These are phyloP conservation scores for Grammatotria lemairii DNA, from an alignment of 2,113 vertebrate genomes.

Conservation along the genomic window DNA sequence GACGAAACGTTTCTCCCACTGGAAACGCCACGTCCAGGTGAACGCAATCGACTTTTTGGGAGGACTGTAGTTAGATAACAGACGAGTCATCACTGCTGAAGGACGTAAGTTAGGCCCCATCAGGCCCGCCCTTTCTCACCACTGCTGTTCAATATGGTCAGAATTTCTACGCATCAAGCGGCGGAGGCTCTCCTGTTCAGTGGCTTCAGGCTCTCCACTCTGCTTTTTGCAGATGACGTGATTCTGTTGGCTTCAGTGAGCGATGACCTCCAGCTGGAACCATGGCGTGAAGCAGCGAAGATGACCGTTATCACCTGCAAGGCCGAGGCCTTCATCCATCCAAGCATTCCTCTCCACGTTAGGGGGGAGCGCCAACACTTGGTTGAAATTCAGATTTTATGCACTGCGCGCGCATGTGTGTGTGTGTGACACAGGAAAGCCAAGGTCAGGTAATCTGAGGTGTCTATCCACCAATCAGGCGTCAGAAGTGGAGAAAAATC, in stretches of 20 bases:
- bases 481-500: slow-evolving; percentile 75
- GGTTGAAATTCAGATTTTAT: background rate
- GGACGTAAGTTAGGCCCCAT: accelerated
- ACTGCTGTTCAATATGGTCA: background rate
- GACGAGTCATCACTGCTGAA: background rate
- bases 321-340: background rate
- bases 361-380: background rate
- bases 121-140: background rate
- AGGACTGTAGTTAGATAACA: background rate
- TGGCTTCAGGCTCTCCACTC: background rate
- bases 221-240: background rate
- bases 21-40: background rate
- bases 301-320: background rate
- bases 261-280: background rate
- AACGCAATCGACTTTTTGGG: background rate
- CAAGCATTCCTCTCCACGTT: background rate
- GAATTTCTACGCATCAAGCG: background rate
- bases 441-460: slow-evolving; percentile 61
- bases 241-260: background rate
- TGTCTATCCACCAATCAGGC: slow-evolving; percentile 66
- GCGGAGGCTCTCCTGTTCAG: background rate
- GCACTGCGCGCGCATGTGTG: accelerated
- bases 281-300: background rate
- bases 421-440: background rate
- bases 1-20: background rate